phyloP scores from a whole-genome alignment of 1,140 invertebrate species.

The Sitodiplosis mosellana region DNA sequence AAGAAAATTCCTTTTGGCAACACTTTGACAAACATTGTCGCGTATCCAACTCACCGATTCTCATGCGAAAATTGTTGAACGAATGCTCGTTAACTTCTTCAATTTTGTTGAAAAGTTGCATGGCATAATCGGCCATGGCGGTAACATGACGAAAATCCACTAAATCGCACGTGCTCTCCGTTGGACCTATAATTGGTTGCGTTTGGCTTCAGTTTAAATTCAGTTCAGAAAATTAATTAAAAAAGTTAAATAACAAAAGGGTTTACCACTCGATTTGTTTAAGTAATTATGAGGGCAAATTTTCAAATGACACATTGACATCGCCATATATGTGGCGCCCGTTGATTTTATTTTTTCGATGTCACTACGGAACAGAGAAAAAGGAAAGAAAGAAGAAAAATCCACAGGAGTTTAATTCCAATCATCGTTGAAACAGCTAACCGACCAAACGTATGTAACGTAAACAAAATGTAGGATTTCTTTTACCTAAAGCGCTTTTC shows the following conservation, averaged over 20 bases:
- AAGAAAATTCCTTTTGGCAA: not conserved
- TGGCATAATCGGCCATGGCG: conserved; percentile 80
- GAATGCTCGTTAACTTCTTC: conserved; percentile 88
- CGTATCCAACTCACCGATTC: conserved; percentile 47
- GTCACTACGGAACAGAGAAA: conserved; percentile 26
- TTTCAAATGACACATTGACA: too few species aligned
- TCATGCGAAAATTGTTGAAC: conserved; percentile 89
- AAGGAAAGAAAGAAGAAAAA: not conserved
- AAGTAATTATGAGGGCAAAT: too few species aligned
- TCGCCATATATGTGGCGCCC: conserved; percentile 92
- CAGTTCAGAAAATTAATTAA: not conserved
- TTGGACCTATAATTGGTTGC: conserved; percentile 37
- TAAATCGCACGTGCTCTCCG: conserved; percentile 58
- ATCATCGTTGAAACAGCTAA: not conserved
- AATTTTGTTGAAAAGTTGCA: conserved; percentile 69
- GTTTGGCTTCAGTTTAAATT: not conserved
- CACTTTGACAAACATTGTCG: not conserved
- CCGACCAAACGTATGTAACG: too few species aligned
- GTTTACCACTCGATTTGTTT: too few species aligned
- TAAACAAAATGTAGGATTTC: not conserved
- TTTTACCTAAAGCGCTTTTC: conserved; percentile 57
- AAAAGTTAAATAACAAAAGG: not conserved
- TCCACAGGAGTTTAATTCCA: not conserved
- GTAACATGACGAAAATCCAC: conserved; percentile 59
- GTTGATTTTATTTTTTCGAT: conserved; percentile 98